These are phyloP conservation scores for Clistopyga incitator DNA, from an alignment of 2,888 invertebrate species.

Conservation along the genomic window DNA sequence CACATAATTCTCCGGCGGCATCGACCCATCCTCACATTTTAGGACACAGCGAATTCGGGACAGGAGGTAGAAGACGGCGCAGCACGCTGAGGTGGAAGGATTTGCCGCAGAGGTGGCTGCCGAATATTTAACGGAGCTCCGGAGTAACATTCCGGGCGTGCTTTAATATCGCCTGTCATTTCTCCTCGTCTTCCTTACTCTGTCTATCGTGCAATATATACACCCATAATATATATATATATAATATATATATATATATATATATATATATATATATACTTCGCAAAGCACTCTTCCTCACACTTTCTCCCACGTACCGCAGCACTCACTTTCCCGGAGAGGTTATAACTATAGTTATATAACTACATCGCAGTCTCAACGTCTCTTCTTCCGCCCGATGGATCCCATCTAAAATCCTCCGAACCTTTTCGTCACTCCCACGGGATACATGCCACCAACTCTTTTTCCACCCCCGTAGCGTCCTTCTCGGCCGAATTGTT, in stretches of 20 bases:
- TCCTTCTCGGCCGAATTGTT: conserved; percentile 74
- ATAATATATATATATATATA: conserved; percentile 30
- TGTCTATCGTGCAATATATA: conserved; percentile 27
- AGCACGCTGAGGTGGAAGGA: conserved; percentile 11
- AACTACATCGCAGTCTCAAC: conserved; percentile 22
- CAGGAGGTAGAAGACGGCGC: conserved; percentile 5
- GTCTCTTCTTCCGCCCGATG: conserved; percentile 63
- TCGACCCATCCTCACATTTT: neutral
- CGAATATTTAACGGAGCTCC: conserved; percentile 70
- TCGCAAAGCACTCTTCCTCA: conserved; percentile 48
- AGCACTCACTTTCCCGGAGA: conserved; percentile 52
- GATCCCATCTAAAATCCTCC: conserved; percentile 66
- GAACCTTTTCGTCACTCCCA: conserved; percentile 59
- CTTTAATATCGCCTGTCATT: conserved; percentile 78
- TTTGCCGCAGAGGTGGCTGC: conserved; percentile 20
- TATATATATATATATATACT: conserved; percentile 15
- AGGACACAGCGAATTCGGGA: conserved; percentile 12
- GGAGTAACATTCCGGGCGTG: conserved; percentile 75
- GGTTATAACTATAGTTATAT: conserved; percentile 13
- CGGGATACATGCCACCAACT: conserved; percentile 68
- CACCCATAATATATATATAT: neutral
- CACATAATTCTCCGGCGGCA: neutral
- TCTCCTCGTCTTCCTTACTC: conserved; percentile 65
- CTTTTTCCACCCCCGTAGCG: conserved; percentile 62
- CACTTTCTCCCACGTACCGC: conserved; percentile 49